Evolutionary conservation across 92 coral and sea anemone genomes (phyloP).

Genomic region (Zoanthus solanderi): DNA sequence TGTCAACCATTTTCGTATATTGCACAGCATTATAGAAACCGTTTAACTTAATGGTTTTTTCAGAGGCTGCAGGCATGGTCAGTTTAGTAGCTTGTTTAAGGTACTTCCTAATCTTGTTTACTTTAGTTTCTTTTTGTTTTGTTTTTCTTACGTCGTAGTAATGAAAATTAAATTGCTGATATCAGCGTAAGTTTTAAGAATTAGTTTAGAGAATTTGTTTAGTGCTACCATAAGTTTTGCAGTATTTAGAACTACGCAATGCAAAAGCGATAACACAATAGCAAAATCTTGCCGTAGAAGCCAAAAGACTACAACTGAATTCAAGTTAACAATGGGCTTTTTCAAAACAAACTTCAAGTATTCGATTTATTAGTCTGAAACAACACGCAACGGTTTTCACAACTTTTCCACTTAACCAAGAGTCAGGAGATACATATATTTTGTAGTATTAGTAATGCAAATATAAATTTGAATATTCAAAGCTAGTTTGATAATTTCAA

Average conservation of each 20-base stretch:
- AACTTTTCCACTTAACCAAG: not conserved
- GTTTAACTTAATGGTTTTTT: not conserved
- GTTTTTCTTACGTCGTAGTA: no score
- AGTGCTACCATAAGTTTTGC: no score
- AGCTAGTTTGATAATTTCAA: slow-evolving; percentile 27
- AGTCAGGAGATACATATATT: not conserved
- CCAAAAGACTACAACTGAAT: not conserved
- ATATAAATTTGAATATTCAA: slow-evolving; percentile 26
- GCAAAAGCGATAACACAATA: no score
- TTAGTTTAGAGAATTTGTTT: no score
- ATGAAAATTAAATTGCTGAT: no score
- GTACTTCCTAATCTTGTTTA: not conserved
- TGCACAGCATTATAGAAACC: no score
- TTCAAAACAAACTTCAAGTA: not conserved
- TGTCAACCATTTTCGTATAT: no score
- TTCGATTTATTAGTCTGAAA: not conserved
- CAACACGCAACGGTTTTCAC: not conserved
- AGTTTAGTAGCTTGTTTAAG: not conserved
- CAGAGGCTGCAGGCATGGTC: not conserved
- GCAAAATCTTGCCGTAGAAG: not conserved
- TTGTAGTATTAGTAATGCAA: not conserved
- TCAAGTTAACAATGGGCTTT: not conserved
- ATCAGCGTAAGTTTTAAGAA: no score
- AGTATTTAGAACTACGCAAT: no score
- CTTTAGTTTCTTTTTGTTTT: no score